phyloP scores from a whole-genome alignment of 2,888 invertebrate species.

The Dryobota labecula region DNA sequence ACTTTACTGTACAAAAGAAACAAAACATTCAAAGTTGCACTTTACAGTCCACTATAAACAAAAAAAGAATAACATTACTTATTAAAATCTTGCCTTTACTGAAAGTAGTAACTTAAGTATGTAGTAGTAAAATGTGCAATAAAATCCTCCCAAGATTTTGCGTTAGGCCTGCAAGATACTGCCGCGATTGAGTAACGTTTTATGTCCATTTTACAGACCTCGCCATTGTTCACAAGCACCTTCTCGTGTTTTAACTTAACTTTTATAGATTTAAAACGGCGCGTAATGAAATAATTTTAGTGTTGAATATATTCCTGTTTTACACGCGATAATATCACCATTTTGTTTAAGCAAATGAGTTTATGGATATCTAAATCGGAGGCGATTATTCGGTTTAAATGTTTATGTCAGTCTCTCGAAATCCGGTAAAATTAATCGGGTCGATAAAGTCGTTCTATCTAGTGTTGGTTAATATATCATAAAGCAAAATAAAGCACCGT shows the following conservation, averaged over 20 bases:
- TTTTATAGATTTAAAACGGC: conserved; percentile 53
- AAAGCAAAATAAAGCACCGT: no score
- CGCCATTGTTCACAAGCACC: conserved; percentile 57
- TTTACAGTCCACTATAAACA: neutral
- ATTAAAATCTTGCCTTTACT: conserved; percentile 19
- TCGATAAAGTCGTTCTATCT: conserved; percentile 5
- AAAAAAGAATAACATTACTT: conserved; percentile 16
- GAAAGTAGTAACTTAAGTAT: conserved; percentile 16
- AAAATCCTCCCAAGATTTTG: conserved; percentile 46
- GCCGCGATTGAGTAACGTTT: conserved; percentile 67
- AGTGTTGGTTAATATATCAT: no score
- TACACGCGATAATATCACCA: conserved; percentile 2
- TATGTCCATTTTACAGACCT: conserved; percentile 68
- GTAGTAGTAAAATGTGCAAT: conserved; percentile 43
- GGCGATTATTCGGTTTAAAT: conserved; percentile 16
- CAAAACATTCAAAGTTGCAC: neutral
- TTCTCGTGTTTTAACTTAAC: conserved; percentile 59
- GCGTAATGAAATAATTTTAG: conserved; percentile 36
- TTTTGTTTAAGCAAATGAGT: conserved; percentile 13
- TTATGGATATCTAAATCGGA: conserved; percentile 2
- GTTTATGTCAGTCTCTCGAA: conserved; percentile 6
- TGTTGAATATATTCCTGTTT: conserved; percentile 22
- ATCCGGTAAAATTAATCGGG: conserved; percentile 6
- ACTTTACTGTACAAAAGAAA: neutral
- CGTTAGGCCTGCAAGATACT: conserved; percentile 53